phyloP scores from a whole-genome alignment of 2,797 vertebrate genomes.

The Petrocephalus schoutedeni region DNA sequence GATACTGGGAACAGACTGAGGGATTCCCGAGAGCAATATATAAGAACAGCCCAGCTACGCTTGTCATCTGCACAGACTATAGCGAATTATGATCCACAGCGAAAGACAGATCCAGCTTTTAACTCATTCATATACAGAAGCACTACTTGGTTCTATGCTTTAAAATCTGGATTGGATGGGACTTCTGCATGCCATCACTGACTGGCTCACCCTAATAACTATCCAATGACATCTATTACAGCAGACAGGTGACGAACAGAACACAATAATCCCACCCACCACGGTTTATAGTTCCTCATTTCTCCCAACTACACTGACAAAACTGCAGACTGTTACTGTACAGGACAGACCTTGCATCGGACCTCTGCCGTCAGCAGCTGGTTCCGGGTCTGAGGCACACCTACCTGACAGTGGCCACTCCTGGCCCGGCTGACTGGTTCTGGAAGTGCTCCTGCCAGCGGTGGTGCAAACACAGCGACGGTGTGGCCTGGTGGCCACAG shows the following conservation, averaged over 20 bases:
- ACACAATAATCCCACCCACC: neutral
- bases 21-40: neutral
- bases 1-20: neutral
- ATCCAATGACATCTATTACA: neutral
- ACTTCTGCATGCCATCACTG: neutral
- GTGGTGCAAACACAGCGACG: conserved; percentile 71
- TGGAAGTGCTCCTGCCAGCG: conserved; percentile 85
- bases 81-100: neutral
- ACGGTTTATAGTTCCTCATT: neutral
- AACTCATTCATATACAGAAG: neutral
- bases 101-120: neutral
- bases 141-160: neutral
- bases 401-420: conserved; percentile 71
- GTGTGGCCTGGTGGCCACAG: conserved; percentile 73
- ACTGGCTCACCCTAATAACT: neutral
- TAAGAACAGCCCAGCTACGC: neutral
- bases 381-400: conserved; percentile 19
- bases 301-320: neutral
- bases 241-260: neutral
- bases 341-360: neutral
- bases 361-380: neutral
- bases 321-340: neutral
- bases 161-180: neutral
- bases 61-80: neutral
- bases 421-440: conserved; percentile 68